Percentiles rank a stretch among this genome's conserved stretches.
phyloP scores from a whole-genome alignment of 2,888 invertebrate genomes.

The Tinea semifulvella region DNA sequence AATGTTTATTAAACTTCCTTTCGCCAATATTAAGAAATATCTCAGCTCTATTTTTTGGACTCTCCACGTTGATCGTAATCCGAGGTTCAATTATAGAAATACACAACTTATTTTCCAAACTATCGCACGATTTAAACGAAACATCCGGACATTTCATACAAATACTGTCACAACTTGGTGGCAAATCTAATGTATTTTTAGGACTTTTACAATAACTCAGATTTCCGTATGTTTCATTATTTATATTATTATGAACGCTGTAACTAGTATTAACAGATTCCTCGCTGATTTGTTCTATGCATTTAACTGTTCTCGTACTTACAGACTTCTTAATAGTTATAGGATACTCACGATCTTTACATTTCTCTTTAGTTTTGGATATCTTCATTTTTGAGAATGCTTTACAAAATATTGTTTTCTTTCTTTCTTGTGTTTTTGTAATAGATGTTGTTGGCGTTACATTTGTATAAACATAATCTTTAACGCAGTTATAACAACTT shows the following conservation, averaged over 20 bases:
- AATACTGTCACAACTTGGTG: neutral
- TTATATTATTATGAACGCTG: neutral
- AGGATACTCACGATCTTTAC: neutral
- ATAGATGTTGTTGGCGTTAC: neutral
- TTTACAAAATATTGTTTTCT: too few species aligned
- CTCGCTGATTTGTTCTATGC: too few species aligned
- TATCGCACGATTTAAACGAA: neutral
- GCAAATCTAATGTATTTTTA: neutral
- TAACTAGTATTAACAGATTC: neutral
- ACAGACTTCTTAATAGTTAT: neutral
- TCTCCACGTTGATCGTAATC: conserved; percentile 27
- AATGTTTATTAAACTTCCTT: conserved; percentile 27
- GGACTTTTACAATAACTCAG: too few species aligned
- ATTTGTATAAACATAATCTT: neutral
- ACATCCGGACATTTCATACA: neutral
- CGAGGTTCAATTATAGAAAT: conserved; percentile 19
- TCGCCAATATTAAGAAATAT: conserved; percentile 5
- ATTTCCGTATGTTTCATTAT: too few species aligned
- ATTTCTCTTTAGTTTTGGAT: neutral
- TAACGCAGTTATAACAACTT: neutral
- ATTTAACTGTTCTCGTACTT: neutral
- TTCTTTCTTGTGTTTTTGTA: neutral
- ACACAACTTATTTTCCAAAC: neutral
- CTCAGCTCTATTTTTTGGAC: conserved; percentile 20
- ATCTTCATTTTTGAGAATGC: too few species aligned